These are phyloP conservation scores for Sitobion miscanthi DNA, from an alignment of 1,140 invertebrate species.

Conservation along the genomic window DNA sequence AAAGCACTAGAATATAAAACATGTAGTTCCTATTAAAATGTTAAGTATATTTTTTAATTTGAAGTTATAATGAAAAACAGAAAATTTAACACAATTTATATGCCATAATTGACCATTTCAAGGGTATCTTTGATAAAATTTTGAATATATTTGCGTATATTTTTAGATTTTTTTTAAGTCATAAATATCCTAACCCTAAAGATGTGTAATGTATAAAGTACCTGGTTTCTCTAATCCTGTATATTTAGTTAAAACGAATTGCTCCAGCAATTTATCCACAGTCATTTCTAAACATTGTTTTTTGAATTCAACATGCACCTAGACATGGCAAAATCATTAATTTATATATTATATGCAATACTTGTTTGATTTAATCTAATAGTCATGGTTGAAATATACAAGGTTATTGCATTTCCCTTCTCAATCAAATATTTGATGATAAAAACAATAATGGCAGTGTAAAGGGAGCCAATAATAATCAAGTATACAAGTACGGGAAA, in stretches of 20 bases:
- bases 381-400: no score
- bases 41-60: not conserved
- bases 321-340: slow-evolving; percentile 59
- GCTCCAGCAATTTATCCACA: slow-evolving; percentile 87
- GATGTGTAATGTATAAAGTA: slow-evolving; percentile 62
- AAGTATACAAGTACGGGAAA: no score
- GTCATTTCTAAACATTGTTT: slow-evolving; percentile 88
- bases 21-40: not conserved
- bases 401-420: no score
- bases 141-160: not conserved
- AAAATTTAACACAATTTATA: not conserved
- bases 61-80: not conserved
- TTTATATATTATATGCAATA: not conserved
- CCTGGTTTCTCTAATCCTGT: slow-evolving; percentile 91
- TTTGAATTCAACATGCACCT: slow-evolving; percentile 90
- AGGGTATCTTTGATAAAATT: not conserved
- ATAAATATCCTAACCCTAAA: not conserved
- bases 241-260: slow-evolving; percentile 88
- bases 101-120: not conserved
- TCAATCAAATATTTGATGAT: no score
- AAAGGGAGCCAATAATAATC: no score
- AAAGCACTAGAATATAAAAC: not conserved
- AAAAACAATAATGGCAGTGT: no score
- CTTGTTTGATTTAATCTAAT: not conserved
- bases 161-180: not conserved